Evolutionary conservation across 2,797 vertebrate genomes (phyloP).

Genomic region (Apodemus agrarius): DNA sequence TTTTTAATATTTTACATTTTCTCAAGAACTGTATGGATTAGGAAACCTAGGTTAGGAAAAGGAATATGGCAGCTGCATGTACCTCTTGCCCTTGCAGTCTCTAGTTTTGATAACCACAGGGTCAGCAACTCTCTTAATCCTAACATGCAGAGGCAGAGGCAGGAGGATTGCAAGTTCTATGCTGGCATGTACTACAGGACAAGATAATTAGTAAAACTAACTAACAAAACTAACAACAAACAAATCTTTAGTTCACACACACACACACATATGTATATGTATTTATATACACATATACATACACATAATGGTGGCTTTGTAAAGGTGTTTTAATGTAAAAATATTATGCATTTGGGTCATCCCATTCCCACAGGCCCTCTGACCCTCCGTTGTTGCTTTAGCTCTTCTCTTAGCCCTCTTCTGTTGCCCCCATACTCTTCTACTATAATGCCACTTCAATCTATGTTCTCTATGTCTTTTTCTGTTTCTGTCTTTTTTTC

Average conservation of each 20-base stretch:
- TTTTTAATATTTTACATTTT: slow-evolving; percentile 25
- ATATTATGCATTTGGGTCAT: not conserved
- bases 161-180: not conserved
- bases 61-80: not conserved
- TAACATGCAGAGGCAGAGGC: not conserved
- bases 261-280: too few species aligned
- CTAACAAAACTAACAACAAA: not conserved
- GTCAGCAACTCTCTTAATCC: not conserved
- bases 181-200: not conserved
- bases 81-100: not conserved
- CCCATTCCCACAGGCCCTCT: too few species aligned
- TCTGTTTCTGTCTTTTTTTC: not conserved
- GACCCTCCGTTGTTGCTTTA: not conserved
- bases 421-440: not conserved
- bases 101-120: not conserved
- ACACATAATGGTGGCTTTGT: not conserved
- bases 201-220: not conserved
- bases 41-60: not conserved
- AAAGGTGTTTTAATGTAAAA: not conserved
- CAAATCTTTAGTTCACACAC: too few species aligned
- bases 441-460: not conserved
- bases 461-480: not conserved
- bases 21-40: not conserved
- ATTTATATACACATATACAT: too few species aligned
- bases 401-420: not conserved